Base-by-base conservation (phyloP, 2,797 vertebrate genomes). In the Microctenopoma steveboyesi region DNA sequence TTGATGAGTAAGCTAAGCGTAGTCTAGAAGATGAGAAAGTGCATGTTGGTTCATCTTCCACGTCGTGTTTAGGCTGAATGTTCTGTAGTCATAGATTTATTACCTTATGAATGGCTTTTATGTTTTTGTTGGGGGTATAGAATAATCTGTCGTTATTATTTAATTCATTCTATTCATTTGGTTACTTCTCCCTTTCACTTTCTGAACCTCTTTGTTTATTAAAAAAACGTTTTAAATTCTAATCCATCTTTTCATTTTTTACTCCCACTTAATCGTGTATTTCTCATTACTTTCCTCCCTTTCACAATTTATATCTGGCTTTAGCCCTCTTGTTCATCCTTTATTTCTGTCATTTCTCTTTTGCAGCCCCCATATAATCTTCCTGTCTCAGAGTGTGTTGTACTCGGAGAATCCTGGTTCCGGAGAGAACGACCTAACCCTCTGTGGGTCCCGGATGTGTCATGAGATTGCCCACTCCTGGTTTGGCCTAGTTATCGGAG, bases 381-480 rank as follows among this genome's bases (percentile, higher is more conserved):
- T 97, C 93, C 93, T 99, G 83, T 98, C 98, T 42, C 97, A 99
- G 90, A 98, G 96, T 59, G 86, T 95, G 59, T 78, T 99, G 70
- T 33, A 10, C 25, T 46, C 63, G n/a, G 85, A 67, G 47, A 56
- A 43, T 78, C 37, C 72, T 8, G 70, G 59, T 53, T 68, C 69
- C 4, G 68, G 35, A 39, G 69, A 79, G 0, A 92, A 90, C 62
- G 81, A 76, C 40, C 88, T 40, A 63, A 92, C 95, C 63, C 94
- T 98, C 66, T 96, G 96, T 68, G 96, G 96, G 64, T 94, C 95
- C 45, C 95, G 97, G 57, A 86, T 99, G 16, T 98, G 97, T 90
- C 98, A 99, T 14, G 97, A 99, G 91, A 96, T 99, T 30, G 96
- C 97, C 79, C 97, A 99, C 63, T 92, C 97, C 76, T 99, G 98